Base-by-base conservation (phyloP, 1,140 invertebrate species). In the Phymastichus coffea region DNA sequence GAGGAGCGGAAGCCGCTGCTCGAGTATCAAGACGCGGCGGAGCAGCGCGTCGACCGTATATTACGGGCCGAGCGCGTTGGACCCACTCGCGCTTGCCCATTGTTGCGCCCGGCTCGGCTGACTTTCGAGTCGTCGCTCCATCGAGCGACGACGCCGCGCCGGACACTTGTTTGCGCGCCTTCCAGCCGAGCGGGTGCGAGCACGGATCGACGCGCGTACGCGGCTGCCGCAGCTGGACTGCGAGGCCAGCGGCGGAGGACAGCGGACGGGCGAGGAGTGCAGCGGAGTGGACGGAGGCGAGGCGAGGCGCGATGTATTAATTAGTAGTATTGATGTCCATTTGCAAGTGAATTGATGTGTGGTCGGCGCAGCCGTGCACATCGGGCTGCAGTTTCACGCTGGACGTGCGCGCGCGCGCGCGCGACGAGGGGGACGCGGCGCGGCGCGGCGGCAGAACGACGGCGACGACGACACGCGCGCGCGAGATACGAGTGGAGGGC, bases 311-410 rank as follows among this genome's bases (percentile, higher is more conserved):
- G 78, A 79, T 79, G 78, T 80, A 80, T 80, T 80, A 79, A 80
- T 80, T 80, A 80, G 76, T 76, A 70, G 76, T 79, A 80, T 80
- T 80, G 78, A 80, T 80, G 78, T 80, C 77, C 77, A 79, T 80
- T 80, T 80, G 72, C 76, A 80, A 43, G 75, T 77, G 77, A 79
- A 80, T 80, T 80, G 78, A 80, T 80, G 78, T 78, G 78, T 79
- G 78, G 77, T 79, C 76, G 75, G 73, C 73, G 75, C 76, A 76
- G 75, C 77, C 74, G 70, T 71, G 65, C 75, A 17, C 41, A 23
- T 22, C 57, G 30, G 53, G 44, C 37, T 35, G 53, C 57, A 66
- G 57, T 49, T 63, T 63, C 51, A 63, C 63, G 60, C 49, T 55
- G 30, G 22, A 51, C 37, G 40, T 63, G 20, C 40, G 48, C 35